Conservation (phyloP, 2,888 invertebrate species). For the Oxycera nigricornis region DNA sequence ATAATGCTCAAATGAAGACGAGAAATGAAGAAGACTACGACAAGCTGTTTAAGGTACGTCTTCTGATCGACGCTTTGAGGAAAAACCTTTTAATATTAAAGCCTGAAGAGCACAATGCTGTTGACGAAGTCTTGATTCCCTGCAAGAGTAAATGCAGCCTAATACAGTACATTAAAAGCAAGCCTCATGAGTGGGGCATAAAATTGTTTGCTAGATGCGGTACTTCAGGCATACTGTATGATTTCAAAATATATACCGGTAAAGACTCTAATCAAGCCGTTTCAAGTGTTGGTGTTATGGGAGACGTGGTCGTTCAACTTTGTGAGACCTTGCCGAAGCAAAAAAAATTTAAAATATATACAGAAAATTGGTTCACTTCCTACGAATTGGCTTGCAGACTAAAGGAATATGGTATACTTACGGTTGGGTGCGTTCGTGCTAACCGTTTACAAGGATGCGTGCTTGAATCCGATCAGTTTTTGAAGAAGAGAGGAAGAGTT, state of each 20-base stretch:
- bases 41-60: background rate
- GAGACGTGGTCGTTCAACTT: background rate
- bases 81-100: background rate
- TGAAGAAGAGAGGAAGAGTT: too few relatives aligned
- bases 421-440: background rate
- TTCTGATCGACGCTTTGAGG: background rate
- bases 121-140: background rate
- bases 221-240: background rate
- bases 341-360: background rate
- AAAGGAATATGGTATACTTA: background rate
- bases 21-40: background rate
- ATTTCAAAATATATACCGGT: background rate
- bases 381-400: background rate
- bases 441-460: background rate
- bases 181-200: background rate
- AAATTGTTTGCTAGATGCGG: background rate
- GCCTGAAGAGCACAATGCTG: background rate
- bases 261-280: background rate
- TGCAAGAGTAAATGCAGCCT: background rate
- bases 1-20: background rate
- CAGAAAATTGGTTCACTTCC: background rate
- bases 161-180: background rate
- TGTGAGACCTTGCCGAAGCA: background rate
- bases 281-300: background rate
- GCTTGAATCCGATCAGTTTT: background rate